Evolutionary conservation across 2,797 vertebrate species (phyloP).

Genomic region (Todus mexicanus): DNA sequence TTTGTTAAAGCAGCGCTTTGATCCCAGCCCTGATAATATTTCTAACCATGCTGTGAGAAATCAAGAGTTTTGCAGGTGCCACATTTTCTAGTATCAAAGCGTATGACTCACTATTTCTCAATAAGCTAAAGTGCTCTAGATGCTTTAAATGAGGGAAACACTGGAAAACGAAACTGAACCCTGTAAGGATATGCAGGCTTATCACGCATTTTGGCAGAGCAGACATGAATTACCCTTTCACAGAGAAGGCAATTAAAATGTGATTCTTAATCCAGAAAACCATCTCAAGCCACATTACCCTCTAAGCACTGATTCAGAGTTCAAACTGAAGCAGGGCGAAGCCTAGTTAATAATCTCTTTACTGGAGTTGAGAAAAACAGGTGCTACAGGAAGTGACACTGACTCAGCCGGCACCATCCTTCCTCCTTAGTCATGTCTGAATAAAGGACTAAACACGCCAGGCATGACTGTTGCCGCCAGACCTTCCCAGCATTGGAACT

Average conservation of each 20-base stretch:
- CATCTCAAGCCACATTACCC: not conserved
- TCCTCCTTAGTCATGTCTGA: not conserved
- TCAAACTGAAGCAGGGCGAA: not conserved
- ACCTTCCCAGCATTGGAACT: not conserved
- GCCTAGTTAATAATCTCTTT: not conserved
- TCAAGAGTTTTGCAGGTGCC: not conserved
- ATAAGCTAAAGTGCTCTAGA: not conserved
- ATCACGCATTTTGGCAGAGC: not conserved
- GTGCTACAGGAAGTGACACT: constrained; percentile 32
- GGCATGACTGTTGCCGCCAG: not conserved
- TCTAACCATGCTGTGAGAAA: not conserved
- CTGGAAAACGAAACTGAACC: not conserved
- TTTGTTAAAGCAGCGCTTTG: not conserved
- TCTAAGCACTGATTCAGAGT: constrained; percentile 6
- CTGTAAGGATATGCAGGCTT: not conserved
- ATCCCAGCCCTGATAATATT: constrained; percentile 3
- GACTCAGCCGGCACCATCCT: not conserved
- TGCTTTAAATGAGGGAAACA: not conserved
- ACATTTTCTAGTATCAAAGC: constrained; percentile 13
- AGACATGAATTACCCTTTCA: not conserved
- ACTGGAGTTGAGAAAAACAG: not conserved
- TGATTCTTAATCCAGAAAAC: constrained; percentile 9
- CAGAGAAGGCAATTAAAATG: constrained; percentile 17
- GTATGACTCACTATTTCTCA: not conserved
- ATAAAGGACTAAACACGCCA: not conserved